Percentiles rank a stretch among this genome's conserved stretches.
phyloP scores from a whole-genome alignment of 2,888 invertebrate species.

The Iselma pallidipennis region DNA sequence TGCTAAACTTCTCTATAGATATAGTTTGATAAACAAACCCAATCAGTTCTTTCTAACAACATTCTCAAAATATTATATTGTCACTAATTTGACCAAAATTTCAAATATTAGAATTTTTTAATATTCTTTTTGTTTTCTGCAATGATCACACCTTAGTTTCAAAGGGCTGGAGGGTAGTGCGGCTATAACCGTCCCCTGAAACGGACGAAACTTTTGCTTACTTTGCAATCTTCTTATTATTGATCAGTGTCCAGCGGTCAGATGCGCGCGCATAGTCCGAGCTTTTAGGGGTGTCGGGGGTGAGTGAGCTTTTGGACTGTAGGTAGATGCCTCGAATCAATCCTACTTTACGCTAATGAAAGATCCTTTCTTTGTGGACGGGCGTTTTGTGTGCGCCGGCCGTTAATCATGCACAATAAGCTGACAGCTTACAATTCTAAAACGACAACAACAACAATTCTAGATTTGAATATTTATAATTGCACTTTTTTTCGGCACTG shows the following conservation, averaged over 20 bases:
- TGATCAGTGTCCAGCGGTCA: slow-evolving; percentile 59
- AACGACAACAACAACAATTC: background rate
- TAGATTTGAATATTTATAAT: background rate
- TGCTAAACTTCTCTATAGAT: slow-evolving; percentile 13
- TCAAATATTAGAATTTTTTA: no score
- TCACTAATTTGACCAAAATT: no score
- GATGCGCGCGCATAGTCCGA: slow-evolving; percentile 56
- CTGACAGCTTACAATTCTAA: no score
- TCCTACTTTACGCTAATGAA: slow-evolving; percentile 49
- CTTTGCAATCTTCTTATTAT: slow-evolving; percentile 60
- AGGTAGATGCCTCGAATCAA: slow-evolving; percentile 43
- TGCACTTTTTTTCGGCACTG: no score
- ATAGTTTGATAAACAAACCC: no score
- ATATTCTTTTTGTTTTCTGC: no score
- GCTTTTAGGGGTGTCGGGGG: slow-evolving; percentile 38
- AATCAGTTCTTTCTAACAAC: no score
- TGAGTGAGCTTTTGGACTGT: slow-evolving; percentile 25
- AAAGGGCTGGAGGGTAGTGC: slow-evolving; percentile 16
- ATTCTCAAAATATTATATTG: no score
- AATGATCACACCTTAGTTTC: no score
- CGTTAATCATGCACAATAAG: background rate
- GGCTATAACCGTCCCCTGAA: slow-evolving; percentile 35
- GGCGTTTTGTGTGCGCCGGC: background rate
- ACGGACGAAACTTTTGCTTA: slow-evolving; percentile 55
- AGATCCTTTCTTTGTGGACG: slow-evolving; percentile 42